Evolutionary conservation across 2,888 invertebrate genomes (phyloP).

Genomic region (Lordiphosa fenestrarum): DNA sequence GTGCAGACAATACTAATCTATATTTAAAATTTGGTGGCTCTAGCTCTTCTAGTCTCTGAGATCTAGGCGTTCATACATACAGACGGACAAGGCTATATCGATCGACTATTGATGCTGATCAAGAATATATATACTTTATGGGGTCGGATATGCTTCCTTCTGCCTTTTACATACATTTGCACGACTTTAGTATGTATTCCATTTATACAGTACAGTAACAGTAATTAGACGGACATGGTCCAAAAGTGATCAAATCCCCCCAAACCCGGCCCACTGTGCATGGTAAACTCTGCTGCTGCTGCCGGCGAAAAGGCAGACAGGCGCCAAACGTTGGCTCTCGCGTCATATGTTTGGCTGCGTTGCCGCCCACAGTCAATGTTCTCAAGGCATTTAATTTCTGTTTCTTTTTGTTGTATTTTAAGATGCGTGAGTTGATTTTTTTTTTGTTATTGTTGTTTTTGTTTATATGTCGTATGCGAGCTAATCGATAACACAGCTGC

Average conservation of each 20-base stretch:
- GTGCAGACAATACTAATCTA: too few relatives aligned
- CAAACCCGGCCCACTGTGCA: not conserved
- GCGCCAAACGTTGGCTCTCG: slow-evolving; percentile 28
- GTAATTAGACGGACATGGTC: not conserved
- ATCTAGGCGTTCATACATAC: too few relatives aligned
- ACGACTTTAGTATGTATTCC: too few relatives aligned
- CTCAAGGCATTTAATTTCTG: slow-evolving; percentile 12
- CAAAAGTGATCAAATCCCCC: not conserved
- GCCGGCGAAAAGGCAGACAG: slow-evolving; percentile 42
- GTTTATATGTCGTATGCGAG: slow-evolving; percentile 20
- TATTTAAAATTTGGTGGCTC: too few relatives aligned
- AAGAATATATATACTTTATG: too few relatives aligned
- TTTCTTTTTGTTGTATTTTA: slow-evolving; percentile 26
- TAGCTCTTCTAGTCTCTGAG: too few relatives aligned
- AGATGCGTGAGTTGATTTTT: slow-evolving; percentile 20
- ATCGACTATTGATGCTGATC: too few relatives aligned
- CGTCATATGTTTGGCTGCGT: slow-evolving; percentile 38
- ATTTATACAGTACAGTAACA: too few relatives aligned
- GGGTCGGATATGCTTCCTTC: too few relatives aligned
- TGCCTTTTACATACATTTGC: too few relatives aligned
- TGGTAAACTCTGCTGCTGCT: slow-evolving; percentile 14
- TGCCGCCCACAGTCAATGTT: slow-evolving; percentile 29
- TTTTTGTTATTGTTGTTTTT: slow-evolving; percentile 21
- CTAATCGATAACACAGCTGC: slow-evolving; percentile 62
- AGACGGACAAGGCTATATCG: too few relatives aligned